phyloP scores from a whole-genome alignment of 2,113 vertebrate genomes.

The Casuarius casuarius region DNA sequence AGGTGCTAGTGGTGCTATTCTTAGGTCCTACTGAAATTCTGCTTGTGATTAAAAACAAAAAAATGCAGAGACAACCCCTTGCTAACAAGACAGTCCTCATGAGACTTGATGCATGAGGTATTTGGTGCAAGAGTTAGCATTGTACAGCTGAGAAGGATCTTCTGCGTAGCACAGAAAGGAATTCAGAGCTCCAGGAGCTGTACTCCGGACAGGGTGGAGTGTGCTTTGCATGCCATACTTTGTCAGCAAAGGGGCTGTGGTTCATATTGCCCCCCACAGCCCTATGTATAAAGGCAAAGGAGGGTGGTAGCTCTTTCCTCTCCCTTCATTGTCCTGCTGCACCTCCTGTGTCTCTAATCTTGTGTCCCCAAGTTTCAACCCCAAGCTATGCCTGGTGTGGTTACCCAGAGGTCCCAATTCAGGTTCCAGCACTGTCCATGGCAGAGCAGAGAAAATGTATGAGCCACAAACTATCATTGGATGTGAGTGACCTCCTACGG shows the following conservation, averaged over 20 bases:
- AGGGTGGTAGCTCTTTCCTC: neutral
- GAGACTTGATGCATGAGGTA: rapidly evolving
- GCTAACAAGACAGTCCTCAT: rapidly evolving
- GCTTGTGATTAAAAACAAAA: rapidly evolving
- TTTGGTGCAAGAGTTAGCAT: rapidly evolving
- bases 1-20: neutral
- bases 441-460: neutral
- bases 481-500: rapidly evolving
- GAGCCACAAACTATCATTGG: too few species aligned
- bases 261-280: rapidly evolving
- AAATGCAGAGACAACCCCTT: neutral
- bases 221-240: rapidly evolving
- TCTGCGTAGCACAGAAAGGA: rapidly evolving
- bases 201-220: neutral
- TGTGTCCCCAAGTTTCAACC: too few species aligned
- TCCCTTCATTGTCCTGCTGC: neutral
- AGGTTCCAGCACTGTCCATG: rapidly evolving
- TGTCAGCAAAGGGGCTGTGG: rapidly evolving
- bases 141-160: neutral
- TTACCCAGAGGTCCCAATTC: rapidly evolving
- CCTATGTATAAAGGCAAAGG: neutral
- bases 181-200: rapidly evolving
- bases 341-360: neutral
- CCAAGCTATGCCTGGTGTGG: rapidly evolving
- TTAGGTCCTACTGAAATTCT: neutral